Evolutionary conservation across 2,113 vertebrate species (phyloP).

Genomic region (Neogobius melanostomus): DNA sequence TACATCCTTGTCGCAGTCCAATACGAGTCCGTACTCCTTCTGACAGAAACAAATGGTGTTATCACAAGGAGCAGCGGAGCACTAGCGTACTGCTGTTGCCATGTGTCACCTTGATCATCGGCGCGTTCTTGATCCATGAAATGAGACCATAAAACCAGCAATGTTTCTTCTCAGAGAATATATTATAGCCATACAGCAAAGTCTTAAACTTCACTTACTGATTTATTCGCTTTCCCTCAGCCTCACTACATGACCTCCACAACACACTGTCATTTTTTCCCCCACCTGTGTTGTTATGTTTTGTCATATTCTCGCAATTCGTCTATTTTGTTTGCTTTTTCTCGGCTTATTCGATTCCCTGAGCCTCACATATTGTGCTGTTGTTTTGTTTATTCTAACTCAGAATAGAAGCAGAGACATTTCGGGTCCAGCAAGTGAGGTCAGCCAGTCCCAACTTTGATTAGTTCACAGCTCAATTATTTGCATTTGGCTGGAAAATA

Average conservation of each 20-base stretch:
- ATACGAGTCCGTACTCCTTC: constrained; percentile 1
- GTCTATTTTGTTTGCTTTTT: background rate
- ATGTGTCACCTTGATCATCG: constrained; percentile 33
- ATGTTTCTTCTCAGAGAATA: constrained; percentile 20
- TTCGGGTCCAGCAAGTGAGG: constrained; percentile 18
- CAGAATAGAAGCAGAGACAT: constrained; percentile 13
- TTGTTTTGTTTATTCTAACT: background rate
- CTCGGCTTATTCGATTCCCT: background rate
- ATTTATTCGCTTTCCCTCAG: constrained; percentile 3
- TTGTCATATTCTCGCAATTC: background rate
- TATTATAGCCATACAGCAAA: constrained; percentile 7
- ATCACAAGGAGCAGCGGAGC: constrained; percentile 24
- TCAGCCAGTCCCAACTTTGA: constrained; percentile 24
- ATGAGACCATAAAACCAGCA: constrained; percentile 26
- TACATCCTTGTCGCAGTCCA: background rate
- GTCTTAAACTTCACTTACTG: constrained; percentile 16
- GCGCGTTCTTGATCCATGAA: constrained; percentile 34
- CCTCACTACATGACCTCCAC: constrained; percentile 2
- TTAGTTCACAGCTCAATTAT: constrained; percentile 37
- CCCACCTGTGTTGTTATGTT: background rate
- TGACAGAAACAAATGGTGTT: constrained; percentile 42
- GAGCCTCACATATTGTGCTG: background rate
- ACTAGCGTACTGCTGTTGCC: constrained; percentile 30
- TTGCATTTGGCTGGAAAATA: constrained; percentile 34
- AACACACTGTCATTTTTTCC: background rate